A percentile compares a stretch with the other conserved stretches of the same genome.
These are phyloP conservation scores for Anthonomus grandis DNA, from an alignment of 1,140 invertebrate genomes.

Conservation along the genomic window DNA sequence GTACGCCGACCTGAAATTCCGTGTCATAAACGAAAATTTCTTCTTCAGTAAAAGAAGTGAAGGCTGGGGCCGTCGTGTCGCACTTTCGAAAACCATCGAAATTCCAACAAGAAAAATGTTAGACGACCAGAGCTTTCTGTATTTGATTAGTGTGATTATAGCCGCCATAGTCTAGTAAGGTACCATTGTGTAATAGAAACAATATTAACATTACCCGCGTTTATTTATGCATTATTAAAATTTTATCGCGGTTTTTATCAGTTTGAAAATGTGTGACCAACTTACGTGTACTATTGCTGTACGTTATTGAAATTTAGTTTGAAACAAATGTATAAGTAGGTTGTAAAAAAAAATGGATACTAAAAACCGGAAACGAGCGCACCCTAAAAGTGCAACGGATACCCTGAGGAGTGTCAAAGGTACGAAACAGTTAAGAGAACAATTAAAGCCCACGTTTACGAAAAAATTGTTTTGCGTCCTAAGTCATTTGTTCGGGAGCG, in stretches of 20 bases:
- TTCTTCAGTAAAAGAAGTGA: neutral
- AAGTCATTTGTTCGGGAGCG: slow-evolving; percentile 14
- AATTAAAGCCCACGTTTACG: slow-evolving; percentile 4
- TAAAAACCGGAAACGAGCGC: too few species aligned
- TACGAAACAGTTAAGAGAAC: slow-evolving; percentile 12
- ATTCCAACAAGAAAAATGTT: neutral
- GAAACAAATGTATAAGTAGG: too few species aligned
- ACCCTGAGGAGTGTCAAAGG: slow-evolving; percentile 1
- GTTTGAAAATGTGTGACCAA: too few species aligned
- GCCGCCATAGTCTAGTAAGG: neutral
- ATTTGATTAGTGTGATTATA: neutral
- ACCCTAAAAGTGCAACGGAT: neutral
- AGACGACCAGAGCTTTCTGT: neutral
- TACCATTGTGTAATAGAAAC: too few species aligned
- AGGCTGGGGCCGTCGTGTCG: neutral
- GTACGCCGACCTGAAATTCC: slow-evolving; percentile 8
- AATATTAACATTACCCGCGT: too few species aligned
- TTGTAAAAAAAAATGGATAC: too few species aligned
- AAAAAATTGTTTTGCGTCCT: slow-evolving; percentile 18
- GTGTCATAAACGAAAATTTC: neutral
- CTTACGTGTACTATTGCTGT: too few species aligned
- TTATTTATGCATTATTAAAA: too few species aligned
- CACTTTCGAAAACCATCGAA: neutral
- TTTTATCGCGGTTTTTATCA: too few species aligned
- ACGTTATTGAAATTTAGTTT: too few species aligned